A percentile compares a stretch with the other conserved stretches of the same genome.
phyloP scores from a whole-genome alignment of 2,797 vertebrate genomes.

The Rhyacichthys aspro region DNA sequence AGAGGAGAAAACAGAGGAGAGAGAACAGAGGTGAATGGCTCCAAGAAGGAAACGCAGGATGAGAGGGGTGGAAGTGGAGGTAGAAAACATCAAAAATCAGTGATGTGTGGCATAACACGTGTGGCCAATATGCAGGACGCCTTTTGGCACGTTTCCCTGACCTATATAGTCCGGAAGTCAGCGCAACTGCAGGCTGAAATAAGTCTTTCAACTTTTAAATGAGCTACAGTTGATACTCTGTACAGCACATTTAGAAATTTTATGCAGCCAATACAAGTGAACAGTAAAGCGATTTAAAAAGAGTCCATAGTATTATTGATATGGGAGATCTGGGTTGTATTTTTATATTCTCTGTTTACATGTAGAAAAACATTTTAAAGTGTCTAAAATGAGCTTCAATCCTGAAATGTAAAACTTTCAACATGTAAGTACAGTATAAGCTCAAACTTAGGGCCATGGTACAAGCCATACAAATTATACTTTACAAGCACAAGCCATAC shows the following conservation, averaged over 20 bases:
- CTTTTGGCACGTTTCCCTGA: constrained; percentile 75
- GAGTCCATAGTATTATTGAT: background rate
- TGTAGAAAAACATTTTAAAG: too few relatives aligned
- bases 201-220: constrained; percentile 75
- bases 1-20: constrained; percentile 39
- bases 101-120: constrained; percentile 71
- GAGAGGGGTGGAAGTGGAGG: constrained; percentile 56
- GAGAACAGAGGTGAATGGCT: constrained; percentile 54
- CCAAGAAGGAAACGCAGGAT: constrained; percentile 37
- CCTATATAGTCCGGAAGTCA: constrained; percentile 70
- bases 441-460: too few relatives aligned
- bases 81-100: constrained; percentile 72
- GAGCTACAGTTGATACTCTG: constrained; percentile 66
- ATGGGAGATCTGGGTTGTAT: too few relatives aligned
- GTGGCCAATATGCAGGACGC: constrained; percentile 74
- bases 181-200: constrained; percentile 67
- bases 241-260: constrained; percentile 66
- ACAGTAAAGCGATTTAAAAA: constrained; percentile 10
- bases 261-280: constrained; percentile 58
- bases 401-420: too few relatives aligned
- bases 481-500: too few relatives aligned
- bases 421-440: too few relatives aligned
- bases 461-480: too few relatives aligned
- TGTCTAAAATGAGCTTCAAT: too few relatives aligned
- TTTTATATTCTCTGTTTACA: too few relatives aligned